Percentiles rank a stretch among this genome's conserved stretches.
Evolutionary conservation across 2,113 vertebrate species (phyloP).

Genomic region (Corythornis madagascariensis): DNA sequence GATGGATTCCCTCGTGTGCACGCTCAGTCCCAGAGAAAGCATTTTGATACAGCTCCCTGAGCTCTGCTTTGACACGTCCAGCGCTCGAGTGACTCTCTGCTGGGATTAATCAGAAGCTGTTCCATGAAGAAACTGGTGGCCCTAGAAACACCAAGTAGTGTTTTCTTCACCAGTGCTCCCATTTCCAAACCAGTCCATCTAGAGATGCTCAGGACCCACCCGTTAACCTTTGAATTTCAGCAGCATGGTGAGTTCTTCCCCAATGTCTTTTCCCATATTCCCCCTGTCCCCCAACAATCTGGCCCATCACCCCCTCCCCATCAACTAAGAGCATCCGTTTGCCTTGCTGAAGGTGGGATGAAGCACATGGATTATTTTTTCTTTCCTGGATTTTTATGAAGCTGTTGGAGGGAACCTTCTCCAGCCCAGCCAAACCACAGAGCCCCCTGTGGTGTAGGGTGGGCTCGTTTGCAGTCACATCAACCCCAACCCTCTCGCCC

Average conservation of each 20-base stretch:
- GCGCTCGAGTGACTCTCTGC: conserved; percentile 43
- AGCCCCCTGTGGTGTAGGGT: neutral
- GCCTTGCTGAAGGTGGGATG: neutral
- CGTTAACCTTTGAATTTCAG: conserved; percentile 15
- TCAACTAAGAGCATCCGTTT: neutral
- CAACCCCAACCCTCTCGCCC: neutral
- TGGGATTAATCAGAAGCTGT: conserved; percentile 43
- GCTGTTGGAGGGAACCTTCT: neutral
- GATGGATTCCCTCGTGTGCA: conserved; percentile 31
- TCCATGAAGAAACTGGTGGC: conserved; percentile 37
- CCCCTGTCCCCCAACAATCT: neutral
- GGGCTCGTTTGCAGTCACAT: neutral
- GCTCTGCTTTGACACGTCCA: conserved; percentile 56
- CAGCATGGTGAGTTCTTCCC: conserved; percentile 42
- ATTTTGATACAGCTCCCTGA: conserved; percentile 58
- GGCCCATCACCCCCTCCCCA: neutral
- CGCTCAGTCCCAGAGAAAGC: conserved; percentile 43
- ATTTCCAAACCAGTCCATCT: neutral
- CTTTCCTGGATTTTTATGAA: neutral
- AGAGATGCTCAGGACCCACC: conserved; percentile 58
- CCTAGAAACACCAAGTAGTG: neutral
- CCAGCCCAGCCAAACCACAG: neutral
- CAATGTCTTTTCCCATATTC: neutral
- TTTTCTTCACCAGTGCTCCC: conserved; percentile 53
- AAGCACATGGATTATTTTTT: neutral